Evolutionary conservation across 2,888 invertebrate species (phyloP).

Genomic region (Myopa testacea): DNA sequence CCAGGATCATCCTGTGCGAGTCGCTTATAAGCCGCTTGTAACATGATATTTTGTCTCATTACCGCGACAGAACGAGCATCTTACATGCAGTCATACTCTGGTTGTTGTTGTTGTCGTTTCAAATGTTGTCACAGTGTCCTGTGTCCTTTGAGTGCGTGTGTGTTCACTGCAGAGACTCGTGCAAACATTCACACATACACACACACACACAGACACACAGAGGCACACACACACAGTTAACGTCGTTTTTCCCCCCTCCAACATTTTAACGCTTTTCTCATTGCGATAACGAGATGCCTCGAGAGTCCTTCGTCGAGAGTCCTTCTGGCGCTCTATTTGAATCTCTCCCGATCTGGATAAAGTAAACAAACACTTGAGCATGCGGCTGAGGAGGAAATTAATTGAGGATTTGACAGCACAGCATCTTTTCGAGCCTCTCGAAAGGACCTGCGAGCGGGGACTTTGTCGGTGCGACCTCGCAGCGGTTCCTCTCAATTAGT

Average conservation of each 20-base stretch:
- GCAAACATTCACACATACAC: neutral
- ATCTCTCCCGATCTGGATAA: neutral
- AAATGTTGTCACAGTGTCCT: constrained; percentile 11
- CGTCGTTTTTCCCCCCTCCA: neutral
- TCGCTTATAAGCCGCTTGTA: constrained; percentile 32
- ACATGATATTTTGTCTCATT: constrained; percentile 27
- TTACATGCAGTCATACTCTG: no score
- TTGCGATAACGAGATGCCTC: constrained; percentile 15
- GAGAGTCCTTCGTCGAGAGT: neutral
- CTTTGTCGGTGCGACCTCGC: constrained; percentile 7
- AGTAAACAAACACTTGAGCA: constrained; percentile 38
- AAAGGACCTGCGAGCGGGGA: neutral
- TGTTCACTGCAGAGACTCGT: constrained; percentile 15
- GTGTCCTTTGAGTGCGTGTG: constrained; percentile 22
- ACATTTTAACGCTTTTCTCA: constrained; percentile 13
- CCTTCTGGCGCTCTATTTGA: neutral
- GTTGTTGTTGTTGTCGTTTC: constrained; percentile 3
- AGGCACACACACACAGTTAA: no score
- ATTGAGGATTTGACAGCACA: constrained; percentile 8
- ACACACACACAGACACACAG: no score
- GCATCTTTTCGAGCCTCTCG: neutral
- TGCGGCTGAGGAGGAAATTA: constrained; percentile 4
- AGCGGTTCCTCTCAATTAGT: constrained; percentile 15
- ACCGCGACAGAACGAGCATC: neutral
- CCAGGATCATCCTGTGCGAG: constrained; percentile 14